These are phyloP conservation scores for Tragelaphus strepsiceros DNA, from an alignment of 2,113 vertebrate species.

Conservation along the genomic window DNA sequence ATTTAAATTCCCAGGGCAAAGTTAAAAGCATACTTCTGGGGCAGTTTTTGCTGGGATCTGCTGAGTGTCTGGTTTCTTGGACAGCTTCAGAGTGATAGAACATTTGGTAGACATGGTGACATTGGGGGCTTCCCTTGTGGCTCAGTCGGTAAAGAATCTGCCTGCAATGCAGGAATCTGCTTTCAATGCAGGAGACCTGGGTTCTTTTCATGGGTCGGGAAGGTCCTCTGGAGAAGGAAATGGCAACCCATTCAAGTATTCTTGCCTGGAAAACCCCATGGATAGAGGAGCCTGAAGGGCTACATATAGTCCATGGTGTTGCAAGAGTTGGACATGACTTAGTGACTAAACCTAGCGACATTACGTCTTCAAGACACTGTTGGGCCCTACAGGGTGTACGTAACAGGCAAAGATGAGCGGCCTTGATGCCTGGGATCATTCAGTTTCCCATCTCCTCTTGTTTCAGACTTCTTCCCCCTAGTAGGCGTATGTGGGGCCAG, in stretches of 20 bases:
- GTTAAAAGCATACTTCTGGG: background rate
- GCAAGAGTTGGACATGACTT: background rate
- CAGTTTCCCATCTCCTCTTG: background rate
- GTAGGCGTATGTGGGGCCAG: background rate
- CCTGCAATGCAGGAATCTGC: rapidly evolving
- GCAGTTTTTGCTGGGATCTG: background rate
- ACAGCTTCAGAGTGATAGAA: background rate
- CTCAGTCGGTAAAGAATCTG: background rate
- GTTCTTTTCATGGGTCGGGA: background rate
- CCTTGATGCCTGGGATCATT: background rate
- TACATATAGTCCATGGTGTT: background rate
- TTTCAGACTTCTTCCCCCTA: background rate
- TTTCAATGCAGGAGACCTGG: background rate
- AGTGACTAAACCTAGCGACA: background rate
- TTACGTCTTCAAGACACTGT: background rate
- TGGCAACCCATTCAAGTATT: background rate
- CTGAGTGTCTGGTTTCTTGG: background rate
- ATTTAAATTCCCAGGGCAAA: background rate
- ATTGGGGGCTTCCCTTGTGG: background rate
- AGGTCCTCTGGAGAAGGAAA: background rate
- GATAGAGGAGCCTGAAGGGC: background rate
- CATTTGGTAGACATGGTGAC: background rate
- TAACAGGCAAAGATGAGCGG: background rate
- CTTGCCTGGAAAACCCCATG: background rate
- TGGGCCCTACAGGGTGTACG: rapidly evolving